Base-by-base conservation (phyloP, 2,797 vertebrate species). In the Scolopax rusticola region DNA sequence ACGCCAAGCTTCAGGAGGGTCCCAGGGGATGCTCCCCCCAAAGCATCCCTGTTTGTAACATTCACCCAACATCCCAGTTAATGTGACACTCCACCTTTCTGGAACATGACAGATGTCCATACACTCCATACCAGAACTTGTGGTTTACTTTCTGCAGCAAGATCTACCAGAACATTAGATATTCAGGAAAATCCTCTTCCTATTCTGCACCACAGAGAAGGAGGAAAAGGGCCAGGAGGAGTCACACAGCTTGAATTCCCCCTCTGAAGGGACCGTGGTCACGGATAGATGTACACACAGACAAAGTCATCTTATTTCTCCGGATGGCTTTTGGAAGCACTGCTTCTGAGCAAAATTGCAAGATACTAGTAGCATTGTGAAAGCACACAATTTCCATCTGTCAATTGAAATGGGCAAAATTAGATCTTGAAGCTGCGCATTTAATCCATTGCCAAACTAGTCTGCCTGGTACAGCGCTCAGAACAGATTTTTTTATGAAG, bases 311-410 rank as follows among this genome's bases (percentile, higher is more conserved):
- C 82, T 69, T 25, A 8, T 83, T 71, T 68, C 70, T 78, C 53
- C 0, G n/a, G 82, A 12, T 56, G 78, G 68, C 57, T 60, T 92
- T 85, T 3, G 9, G 14, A 33, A 41, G 69, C 81, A 23, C 48
- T 24, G 51, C 76, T 83, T n/a, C 69, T 6, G 60, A 93, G 87
- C 40, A 38, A 47, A 78, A 51, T 0, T 1, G n/a, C 12, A 13
- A 48, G 75, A 90, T 30, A 73, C 70, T 75, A 28, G 59, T 53
- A 33, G 73, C 94, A 94, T 75, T 74, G 93, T 61, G 90, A 83
- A 82, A 51, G 60, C 54, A 12, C 89, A 80, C 90, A 41, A 89
- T 82, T 93, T 79, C 96, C 96, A 95, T 96, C 97, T 97, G 96
- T 96, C 95, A 84, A 6, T 43, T 40, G 21, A 11, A 78, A 94